Evolutionary conservation across 2,888 invertebrate genomes (phyloP).

Genomic region (Spisula subtruncata): DNA sequence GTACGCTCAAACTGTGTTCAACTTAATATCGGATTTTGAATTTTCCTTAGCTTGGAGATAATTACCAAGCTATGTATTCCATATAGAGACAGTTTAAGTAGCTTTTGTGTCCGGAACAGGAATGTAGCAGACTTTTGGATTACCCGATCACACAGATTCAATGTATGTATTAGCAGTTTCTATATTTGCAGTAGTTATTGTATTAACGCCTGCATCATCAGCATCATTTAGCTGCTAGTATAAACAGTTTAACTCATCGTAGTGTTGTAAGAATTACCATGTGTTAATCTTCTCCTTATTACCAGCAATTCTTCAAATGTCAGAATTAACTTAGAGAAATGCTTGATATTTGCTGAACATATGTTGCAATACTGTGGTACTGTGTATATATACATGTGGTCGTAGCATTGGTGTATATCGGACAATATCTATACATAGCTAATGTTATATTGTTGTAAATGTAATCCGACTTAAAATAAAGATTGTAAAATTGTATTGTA

Average conservation of each 20-base stretch:
- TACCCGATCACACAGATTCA: not conserved
- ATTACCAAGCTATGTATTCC: not conserved
- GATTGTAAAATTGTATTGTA: too few relatives aligned
- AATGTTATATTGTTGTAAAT: too few relatives aligned
- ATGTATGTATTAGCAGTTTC: not conserved
- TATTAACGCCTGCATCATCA: not conserved
- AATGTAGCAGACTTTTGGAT: not conserved
- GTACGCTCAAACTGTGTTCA: not conserved
- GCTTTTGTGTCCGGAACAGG: not conserved
- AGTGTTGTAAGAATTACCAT: not conserved
- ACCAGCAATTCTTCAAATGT: not conserved
- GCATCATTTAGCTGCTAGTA: not conserved
- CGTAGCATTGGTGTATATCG: too few relatives aligned
- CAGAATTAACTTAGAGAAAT: not conserved
- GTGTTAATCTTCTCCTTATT: not conserved
- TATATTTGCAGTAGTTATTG: not conserved
- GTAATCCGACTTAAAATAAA: too few relatives aligned
- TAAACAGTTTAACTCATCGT: not conserved
- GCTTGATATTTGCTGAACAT: not conserved
- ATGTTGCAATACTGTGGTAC: too few relatives aligned
- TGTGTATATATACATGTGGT: too few relatives aligned
- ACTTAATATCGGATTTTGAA: conserved; percentile 21
- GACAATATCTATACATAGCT: too few relatives aligned
- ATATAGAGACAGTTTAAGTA: conserved; percentile 2
- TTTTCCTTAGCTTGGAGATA: not conserved